Percentiles rank a stretch among this genome's conserved stretches.
These are phyloP conservation scores for Microctonus brassicae DNA, from an alignment of 2,888 invertebrate genomes.

Conservation along the genomic window DNA sequence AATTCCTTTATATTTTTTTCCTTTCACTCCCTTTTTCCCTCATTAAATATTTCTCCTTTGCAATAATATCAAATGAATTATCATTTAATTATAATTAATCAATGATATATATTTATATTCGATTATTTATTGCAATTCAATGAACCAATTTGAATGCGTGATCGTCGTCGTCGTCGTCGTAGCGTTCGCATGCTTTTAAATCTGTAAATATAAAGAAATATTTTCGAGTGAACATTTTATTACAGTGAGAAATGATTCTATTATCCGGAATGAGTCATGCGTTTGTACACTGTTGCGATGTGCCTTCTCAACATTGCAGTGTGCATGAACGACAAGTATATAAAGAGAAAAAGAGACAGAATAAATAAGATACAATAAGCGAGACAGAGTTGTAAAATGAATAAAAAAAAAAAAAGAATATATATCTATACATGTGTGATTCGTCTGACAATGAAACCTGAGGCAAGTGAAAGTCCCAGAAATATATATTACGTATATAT, in stretches of 20 bases:
- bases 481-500: slow-evolving; percentile 18
- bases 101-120: no score
- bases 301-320: not conserved
- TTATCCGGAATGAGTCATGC: slow-evolving; percentile 27
- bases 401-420: not conserved
- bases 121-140: not conserved
- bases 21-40: not conserved
- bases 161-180: not conserved
- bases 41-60: no score
- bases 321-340: not conserved
- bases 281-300: slow-evolving; percentile 9
- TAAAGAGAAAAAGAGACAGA: not conserved
- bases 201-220: slow-evolving; percentile 26
- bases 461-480: slow-evolving; percentile 22
- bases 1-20: not conserved
- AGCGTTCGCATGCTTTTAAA: slow-evolving; percentile 24
- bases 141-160: not conserved
- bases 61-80: no score
- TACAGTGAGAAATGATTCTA: slow-evolving; percentile 22
- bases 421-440: no score
- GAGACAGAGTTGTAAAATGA: not conserved
- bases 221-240: slow-evolving; percentile 9
- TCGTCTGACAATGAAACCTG: slow-evolving; percentile 19
- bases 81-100: not conserved
- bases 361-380: not conserved